Percentiles rank a stretch among this genome's conserved stretches.
Evolutionary conservation across 2,888 invertebrate genomes (phyloP).

Genomic region (Pseudanteris insignis): DNA sequence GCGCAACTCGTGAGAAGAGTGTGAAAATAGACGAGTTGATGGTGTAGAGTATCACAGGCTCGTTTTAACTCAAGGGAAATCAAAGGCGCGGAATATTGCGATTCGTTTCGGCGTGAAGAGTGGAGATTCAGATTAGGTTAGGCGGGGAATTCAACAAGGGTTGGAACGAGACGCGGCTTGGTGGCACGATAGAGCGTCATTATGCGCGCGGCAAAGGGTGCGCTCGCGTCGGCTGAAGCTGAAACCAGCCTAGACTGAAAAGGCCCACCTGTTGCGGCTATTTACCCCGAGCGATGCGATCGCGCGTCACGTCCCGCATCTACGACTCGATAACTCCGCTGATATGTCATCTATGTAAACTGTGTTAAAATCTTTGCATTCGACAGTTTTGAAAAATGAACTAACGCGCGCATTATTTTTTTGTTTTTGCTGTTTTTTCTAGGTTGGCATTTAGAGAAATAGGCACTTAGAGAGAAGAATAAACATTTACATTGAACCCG

Average conservation of each 20-base stretch:
- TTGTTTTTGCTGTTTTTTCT: too few species aligned
- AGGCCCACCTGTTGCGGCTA: conserved; percentile 61
- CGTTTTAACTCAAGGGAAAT: conserved; percentile 19
- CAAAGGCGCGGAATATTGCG: conserved; percentile 32
- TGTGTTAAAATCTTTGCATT: conserved; percentile 32
- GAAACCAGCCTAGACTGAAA: conserved; percentile 52
- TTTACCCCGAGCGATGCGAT: conserved; percentile 42
- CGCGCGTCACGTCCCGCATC: conserved; percentile 34
- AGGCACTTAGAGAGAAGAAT: too few species aligned
- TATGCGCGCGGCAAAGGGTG: conserved; percentile 47
- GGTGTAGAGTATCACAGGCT: too few species aligned
- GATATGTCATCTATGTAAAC: conserved; percentile 44
- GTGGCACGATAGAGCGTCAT: conserved; percentile 36
- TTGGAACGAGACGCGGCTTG: conserved; percentile 21
- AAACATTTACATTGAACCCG: too few species aligned
- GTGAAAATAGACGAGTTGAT: too few species aligned
- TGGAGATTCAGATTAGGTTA: conserved; percentile 24
- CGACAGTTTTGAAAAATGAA: too few species aligned
- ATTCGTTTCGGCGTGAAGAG: conserved; percentile 9
- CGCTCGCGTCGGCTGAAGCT: conserved; percentile 44
- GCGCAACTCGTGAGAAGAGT: too few species aligned
- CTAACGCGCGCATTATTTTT: too few species aligned
- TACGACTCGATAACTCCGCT: conserved; percentile 41
- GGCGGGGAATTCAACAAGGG: conserved; percentile 28
- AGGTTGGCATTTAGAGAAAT: too few species aligned